Percentiles rank a stretch among this genome's conserved stretches.
Conservation (phyloP, 1,140 invertebrate species). For the Whitmania pigra region DNA sequence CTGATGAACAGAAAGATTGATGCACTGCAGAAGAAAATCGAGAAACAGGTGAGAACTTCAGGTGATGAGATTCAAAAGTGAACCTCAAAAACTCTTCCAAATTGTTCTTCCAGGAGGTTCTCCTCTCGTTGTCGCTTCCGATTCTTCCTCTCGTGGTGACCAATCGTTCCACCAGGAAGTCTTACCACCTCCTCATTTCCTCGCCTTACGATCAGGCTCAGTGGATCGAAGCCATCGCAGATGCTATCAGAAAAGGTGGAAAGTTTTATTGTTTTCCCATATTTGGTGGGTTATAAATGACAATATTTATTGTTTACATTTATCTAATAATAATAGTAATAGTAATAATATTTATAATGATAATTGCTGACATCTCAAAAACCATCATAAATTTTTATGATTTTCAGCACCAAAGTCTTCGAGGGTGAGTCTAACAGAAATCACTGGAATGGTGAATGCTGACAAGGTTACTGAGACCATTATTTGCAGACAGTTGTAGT, state of each 20-base stretch:
- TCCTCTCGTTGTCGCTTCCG: neutral
- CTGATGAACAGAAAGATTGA: slow-evolving; percentile 6
- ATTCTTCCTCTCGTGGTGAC: neutral
- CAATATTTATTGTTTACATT: too few species aligned
- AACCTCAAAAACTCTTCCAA: too few species aligned
- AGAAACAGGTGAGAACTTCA: neutral
- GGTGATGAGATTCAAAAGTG: neutral
- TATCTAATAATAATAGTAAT: too few species aligned
- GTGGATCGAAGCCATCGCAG: slow-evolving; percentile 79
- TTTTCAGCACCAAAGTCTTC: too few species aligned
- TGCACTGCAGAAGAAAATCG: slow-evolving; percentile 11
- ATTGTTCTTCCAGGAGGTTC: neutral
- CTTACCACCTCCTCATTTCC: slow-evolving; percentile 72
- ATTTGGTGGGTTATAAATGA: too few species aligned
- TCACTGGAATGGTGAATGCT: too few species aligned
- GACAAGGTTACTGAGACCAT: too few species aligned
- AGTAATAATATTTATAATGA: too few species aligned
- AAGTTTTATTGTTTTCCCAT: slow-evolving; percentile 6
- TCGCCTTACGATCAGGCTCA: slow-evolving; percentile 83
- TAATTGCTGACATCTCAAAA: too few species aligned
- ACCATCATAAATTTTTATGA: too few species aligned
- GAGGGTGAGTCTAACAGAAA: too few species aligned
- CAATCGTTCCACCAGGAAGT: slow-evolving; percentile 30
- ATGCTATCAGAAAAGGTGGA: slow-evolving; percentile 49
- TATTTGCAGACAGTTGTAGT: too few species aligned